These are phyloP conservation scores for Ethmia dodecea DNA, from an alignment of 2,888 invertebrate species.

Conservation along the genomic window DNA sequence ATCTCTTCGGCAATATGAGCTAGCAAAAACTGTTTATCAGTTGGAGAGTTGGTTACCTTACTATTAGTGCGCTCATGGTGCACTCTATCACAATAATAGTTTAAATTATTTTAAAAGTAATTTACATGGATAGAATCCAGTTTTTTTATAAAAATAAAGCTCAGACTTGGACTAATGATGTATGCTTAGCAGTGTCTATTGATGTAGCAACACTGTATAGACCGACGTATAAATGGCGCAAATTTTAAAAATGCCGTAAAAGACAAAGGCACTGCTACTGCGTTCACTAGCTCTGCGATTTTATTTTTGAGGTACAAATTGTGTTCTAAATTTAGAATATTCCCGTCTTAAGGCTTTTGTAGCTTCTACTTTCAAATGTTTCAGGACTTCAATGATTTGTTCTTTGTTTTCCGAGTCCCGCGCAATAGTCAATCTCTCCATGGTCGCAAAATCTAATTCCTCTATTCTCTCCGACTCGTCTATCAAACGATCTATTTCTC, in stretches of 20 bases:
- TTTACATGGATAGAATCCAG: no score
- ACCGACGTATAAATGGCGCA: constrained; percentile 29
- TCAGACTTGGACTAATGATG: no score
- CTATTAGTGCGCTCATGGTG: no score
- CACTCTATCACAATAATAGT: no score
- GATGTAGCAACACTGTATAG: constrained; percentile 4
- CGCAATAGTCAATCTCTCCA: constrained; percentile 53
- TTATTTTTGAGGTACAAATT: constrained; percentile 44
- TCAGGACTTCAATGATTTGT: constrained; percentile 48
- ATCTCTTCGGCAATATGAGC: no score
- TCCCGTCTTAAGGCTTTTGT: constrained; percentile 59
- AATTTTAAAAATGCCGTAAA: constrained; percentile 33
- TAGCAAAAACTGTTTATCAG: no score
- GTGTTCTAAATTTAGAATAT: constrained; percentile 53
- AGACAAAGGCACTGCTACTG: constrained; percentile 28
- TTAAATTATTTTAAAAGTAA: no score
- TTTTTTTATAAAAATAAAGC: no score
- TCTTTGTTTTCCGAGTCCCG: constrained; percentile 50
- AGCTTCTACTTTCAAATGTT: constrained; percentile 52
- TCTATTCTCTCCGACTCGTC: constrained; percentile 61
- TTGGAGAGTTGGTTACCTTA: no score
- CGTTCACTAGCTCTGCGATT: no score
- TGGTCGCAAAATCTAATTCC: constrained; percentile 60
- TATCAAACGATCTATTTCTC: constrained; percentile 48
- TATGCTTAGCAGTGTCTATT: no score